phyloP scores from a whole-genome alignment of 2,797 vertebrate species.

The Oreortyx pictus region DNA sequence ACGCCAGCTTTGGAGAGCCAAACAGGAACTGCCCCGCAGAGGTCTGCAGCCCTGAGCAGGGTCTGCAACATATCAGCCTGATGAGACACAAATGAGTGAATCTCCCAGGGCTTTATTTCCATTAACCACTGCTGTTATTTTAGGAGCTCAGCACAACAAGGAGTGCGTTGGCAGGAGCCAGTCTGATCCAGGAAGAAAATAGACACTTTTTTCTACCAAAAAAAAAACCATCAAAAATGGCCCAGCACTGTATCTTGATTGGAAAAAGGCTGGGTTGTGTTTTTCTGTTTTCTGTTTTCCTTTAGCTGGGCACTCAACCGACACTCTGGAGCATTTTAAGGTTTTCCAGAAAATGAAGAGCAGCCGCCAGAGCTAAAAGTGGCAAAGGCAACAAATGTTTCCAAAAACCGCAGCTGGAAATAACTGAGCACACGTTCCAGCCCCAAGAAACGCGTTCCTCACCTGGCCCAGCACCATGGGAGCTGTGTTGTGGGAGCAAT shows the following conservation, averaged over 20 bases:
- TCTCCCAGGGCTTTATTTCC: constrained; percentile 27
- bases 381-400: constrained; percentile 2
- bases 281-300: constrained; percentile 18
- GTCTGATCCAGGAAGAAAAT: constrained; percentile 15
- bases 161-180: background rate
- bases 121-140: constrained; percentile 23
- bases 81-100: background rate
- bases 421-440: background rate
- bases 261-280: constrained; percentile 21
- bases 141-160: background rate
- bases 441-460: background rate
- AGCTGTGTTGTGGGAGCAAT: no score
- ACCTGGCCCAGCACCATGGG: background rate
- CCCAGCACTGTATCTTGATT: background rate
- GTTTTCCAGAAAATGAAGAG: constrained; percentile 48
- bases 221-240: background rate
- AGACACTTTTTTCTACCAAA: background rate
- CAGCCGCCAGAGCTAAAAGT: constrained; percentile 31
- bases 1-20: background rate
- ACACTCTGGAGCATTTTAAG: constrained; percentile 7
- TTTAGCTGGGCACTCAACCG: background rate
- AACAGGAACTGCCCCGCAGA: background rate
- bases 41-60: accelerated
- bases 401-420: constrained; percentile 63
- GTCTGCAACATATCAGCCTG: accelerated